Evolutionary conservation across 2,797 vertebrate genomes (phyloP), one percentile per base, ranked within the genome.

Genomic region (Kryptopterus vitreolus): DNA sequence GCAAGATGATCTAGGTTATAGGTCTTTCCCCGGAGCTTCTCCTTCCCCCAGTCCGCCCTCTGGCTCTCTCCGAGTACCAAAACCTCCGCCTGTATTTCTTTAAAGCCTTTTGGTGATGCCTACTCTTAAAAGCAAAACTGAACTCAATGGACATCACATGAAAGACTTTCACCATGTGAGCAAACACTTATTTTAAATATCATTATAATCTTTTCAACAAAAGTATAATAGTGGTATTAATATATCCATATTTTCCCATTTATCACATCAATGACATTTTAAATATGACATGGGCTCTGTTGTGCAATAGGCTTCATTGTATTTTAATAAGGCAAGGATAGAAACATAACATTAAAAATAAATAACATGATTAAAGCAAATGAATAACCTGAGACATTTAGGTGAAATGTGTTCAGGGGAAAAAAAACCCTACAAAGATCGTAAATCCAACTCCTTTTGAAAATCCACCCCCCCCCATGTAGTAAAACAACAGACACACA

Each of bases 161-260:
- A 43, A 71, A 33, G 16, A 20, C 48, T 29, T 12, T 4, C 8
- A 7, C n/a, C n/a, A 43, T 43, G n/a, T 43, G 6, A 74, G 43
- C 35, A 4, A 59, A 26, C 35, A 46, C 15, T n/a, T 59, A 35
- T 57, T 10, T 8, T 29, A 80, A 55, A 66, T 66, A 33, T 13
- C 26, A 66, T 75, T 18, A 76, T 33, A 18, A 46, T 33, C 46
- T 38, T 29, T 73, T 68, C 62, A 76, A 76, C 26, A 81, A 43
- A 26, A 31, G 22, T 29, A 43, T 10, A 35, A 59, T 43, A 29
- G 11, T 35, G 16, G 22, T 38, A 50, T 66, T 57, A 52, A 80
- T 29, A 69, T 53, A 69, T n/a, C 26, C 20, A 29, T 6, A 76
- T 69, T 74, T 53, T 61, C 15, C 10, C 35, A 6, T 18, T 59